Base-by-base conservation (phyloP, 2,888 invertebrate species). In the Habrosyne pyritoides region DNA sequence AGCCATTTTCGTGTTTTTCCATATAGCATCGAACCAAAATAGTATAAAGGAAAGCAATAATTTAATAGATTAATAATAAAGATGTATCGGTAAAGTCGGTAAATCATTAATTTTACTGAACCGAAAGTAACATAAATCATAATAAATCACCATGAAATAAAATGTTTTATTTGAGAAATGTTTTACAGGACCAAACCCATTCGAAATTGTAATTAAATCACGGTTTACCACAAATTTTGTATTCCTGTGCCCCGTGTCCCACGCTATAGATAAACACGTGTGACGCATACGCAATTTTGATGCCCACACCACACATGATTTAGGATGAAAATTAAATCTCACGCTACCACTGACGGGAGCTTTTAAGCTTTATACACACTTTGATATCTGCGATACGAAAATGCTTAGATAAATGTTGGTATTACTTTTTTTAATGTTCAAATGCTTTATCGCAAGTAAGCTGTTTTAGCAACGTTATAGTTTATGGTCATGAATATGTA, bases 281-380 rank as follows among this genome's bases (percentile, higher is more conserved):
- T 69, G 71, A 63, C 73, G 70, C 69, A 70, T 65, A 76, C 71
- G 59, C 69, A 73, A 77, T 77, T 73, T 66, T 75, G 71, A 81
- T 77, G 75, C 70, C 74, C 75, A 72, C 73, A 75, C 75, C 76
- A 72, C 73, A 75, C 75, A 77, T 83, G 82, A 83, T 84, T 85
- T 82, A 80, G 74, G 71, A 72, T 63, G 66, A 63, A 73, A 77
- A 79, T 80, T 79, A 71, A 77, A 77, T 76, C 71, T 71, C 72
- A 68, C 73, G 65, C 60, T 30, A 57, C 53, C 57, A 55, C 63
- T 49, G 46, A 26, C 21, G 36, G 48, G 36, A 26, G 53, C 55
- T 46, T 49, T 53, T 56, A 53, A 53, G 53, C 52, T 33, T 52
- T 33, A 33, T 33, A 55, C 24, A 55, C 42, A 18, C 42, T 42